Conservation (phyloP, 2,797 vertebrate species). For the Catostomus latipinnis region DNA sequence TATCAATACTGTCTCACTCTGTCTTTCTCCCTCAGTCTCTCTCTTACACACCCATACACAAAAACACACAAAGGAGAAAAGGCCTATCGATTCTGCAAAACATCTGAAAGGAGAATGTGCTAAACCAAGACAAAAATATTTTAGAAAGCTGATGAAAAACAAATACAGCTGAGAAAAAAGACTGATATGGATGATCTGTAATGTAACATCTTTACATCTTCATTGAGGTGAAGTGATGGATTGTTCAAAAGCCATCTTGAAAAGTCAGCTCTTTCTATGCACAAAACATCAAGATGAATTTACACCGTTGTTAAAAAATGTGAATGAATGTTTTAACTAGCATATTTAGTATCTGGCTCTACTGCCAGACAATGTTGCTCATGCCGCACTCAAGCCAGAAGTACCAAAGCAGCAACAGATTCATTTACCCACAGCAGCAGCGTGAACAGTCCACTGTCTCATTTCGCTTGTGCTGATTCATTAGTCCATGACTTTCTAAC, state of each 20-base stretch:
- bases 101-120: slow-evolving; percentile 6
- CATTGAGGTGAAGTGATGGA: not conserved
- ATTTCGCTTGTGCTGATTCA: not conserved
- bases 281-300: not conserved
- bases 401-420: slow-evolving; percentile 15
- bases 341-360: too few species aligned
- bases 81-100: slow-evolving; percentile 34
- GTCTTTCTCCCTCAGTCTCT: slow-evolving; percentile 7
- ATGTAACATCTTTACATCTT: not conserved
- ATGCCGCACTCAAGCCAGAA: not conserved
- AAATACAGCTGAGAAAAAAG: not conserved
- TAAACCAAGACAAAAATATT: not conserved
- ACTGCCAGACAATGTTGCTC: not conserved
- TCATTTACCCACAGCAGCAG: slow-evolving; percentile 3
- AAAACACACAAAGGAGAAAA: slow-evolving; percentile 21
- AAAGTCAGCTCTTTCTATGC: not conserved
- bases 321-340: too few species aligned
- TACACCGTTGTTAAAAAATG: too few species aligned
- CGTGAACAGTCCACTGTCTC: not conserved
- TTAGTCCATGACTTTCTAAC: not conserved
- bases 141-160: slow-evolving; percentile 7
- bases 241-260: not conserved
- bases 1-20: slow-evolving; percentile 23
- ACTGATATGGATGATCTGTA: not conserved
- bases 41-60: not conserved